Evolutionary conservation across 2,797 vertebrate species (phyloP).

Genomic region (Lepus townsendii): DNA sequence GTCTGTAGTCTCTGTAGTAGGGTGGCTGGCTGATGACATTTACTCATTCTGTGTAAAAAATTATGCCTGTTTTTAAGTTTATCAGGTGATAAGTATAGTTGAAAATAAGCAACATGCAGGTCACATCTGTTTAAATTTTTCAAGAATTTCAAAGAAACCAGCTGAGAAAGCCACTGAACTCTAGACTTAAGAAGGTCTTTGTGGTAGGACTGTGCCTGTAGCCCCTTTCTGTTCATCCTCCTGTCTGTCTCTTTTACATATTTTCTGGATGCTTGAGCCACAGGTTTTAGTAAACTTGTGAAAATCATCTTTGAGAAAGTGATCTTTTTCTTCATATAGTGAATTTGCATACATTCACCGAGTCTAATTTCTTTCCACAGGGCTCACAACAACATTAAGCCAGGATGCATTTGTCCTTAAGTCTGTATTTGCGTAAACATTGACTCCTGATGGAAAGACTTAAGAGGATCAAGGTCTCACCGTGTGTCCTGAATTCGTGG

Average conservation of each 20-base stretch:
- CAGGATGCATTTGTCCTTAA: slow-evolving; percentile 75
- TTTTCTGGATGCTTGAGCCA: slow-evolving; percentile 26
- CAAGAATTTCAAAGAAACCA: slow-evolving; percentile 19
- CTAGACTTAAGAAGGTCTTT: background rate
- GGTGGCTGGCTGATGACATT: background rate
- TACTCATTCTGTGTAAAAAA: background rate
- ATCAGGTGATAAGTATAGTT: too few species aligned
- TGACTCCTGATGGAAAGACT: slow-evolving; percentile 85
- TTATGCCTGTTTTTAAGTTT: background rate
- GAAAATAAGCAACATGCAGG: background rate
- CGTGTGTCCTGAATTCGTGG: slow-evolving; percentile 84
- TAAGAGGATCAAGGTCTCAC: slow-evolving; percentile 86
- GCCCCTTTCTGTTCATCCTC: background rate
- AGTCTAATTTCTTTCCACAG: slow-evolving; percentile 84
- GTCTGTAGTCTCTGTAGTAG: background rate
- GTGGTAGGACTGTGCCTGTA: background rate
- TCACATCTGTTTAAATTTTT: background rate
- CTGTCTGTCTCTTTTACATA: background rate
- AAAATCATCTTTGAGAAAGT: slow-evolving; percentile 34
- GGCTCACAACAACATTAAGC: slow-evolving; percentile 91
- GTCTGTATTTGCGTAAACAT: slow-evolving; percentile 82
- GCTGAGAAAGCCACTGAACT: background rate
- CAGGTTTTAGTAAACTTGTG: background rate
- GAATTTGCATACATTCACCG: slow-evolving; percentile 37
- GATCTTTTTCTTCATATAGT: slow-evolving; percentile 37